These are phyloP conservation scores for Sinotaia quadrata DNA, from an alignment of 2,888 invertebrate species.

Conservation along the genomic window DNA sequence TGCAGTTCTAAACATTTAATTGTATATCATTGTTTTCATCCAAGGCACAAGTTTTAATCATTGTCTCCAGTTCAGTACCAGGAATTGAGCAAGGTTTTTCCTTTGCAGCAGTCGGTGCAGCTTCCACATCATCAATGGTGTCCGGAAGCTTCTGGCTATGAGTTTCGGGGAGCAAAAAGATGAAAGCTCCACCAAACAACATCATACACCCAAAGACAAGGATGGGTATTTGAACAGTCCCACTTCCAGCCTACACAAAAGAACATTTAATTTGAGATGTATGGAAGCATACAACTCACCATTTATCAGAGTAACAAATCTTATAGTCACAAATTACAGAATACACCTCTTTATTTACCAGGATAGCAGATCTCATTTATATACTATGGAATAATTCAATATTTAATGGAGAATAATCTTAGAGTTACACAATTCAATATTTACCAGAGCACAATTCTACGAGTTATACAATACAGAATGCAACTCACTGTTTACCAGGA, in stretches of 20 bases:
- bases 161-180: constrained; percentile 60
- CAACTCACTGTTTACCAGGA: too few species aligned
- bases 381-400: too few species aligned
- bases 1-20: too few species aligned
- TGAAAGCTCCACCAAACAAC: constrained; percentile 48
- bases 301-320: not conserved
- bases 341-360: too few species aligned
- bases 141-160: constrained; percentile 57
- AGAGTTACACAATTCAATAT: too few species aligned
- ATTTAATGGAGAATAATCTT: too few species aligned
- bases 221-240: constrained; percentile 43
- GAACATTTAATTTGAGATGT: too few species aligned
- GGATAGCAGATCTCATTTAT: too few species aligned
- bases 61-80: not conserved
- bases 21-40: too few species aligned
- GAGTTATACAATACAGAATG: too few species aligned
- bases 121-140: constrained; percentile 54
- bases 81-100: not conserved
- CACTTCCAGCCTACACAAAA: constrained; percentile 14
- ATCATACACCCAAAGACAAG: constrained; percentile 56
- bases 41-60: not conserved
- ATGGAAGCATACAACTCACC: not conserved
- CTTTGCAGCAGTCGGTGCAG: not conserved
- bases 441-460: too few species aligned
- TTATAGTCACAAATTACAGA: too few species aligned